A percentile compares a stretch with the other conserved stretches of the same genome.
phyloP scores from a whole-genome alignment of 2,113 vertebrate species.

The Brachyhypopomus gauderio region DNA sequence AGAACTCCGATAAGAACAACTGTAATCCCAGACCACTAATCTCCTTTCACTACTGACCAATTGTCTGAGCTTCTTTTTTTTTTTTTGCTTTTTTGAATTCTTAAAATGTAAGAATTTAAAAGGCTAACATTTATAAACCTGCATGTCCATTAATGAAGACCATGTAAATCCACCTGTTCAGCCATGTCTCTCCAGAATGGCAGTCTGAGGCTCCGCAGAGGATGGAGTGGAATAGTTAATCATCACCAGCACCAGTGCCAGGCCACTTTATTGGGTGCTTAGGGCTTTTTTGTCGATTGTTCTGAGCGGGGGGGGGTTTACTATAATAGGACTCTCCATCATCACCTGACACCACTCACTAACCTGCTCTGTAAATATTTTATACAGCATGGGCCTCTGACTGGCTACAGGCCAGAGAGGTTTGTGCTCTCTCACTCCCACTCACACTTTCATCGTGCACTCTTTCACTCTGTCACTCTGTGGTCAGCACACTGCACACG shows the following conservation, averaged over 20 bases:
- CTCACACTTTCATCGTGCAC: background rate
- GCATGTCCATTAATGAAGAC: too few species aligned
- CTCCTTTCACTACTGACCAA: background rate
- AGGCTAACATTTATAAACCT: background rate
- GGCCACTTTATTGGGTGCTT: conserved; percentile 50
- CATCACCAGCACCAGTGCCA: conserved; percentile 45
- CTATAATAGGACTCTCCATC: conserved; percentile 89
- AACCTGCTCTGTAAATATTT: conserved; percentile 83
- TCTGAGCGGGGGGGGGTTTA: conserved; percentile 73
- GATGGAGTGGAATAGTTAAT: conserved; percentile 36
- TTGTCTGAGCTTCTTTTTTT: background rate
- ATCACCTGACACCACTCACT: conserved; percentile 85
- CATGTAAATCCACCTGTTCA: background rate
- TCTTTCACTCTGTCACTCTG: background rate
- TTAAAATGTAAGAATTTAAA: background rate
- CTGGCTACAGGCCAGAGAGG: conserved; percentile 58
- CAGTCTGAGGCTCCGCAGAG: background rate
- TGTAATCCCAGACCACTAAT: background rate
- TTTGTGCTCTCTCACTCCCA: conserved; percentile 45
- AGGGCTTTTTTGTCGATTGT: conserved; percentile 59
- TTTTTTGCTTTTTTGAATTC: too few species aligned
- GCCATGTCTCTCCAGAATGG: background rate
- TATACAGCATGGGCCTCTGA: conserved; percentile 69
- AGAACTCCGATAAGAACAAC: background rate
- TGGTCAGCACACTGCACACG: background rate